Evolutionary conservation across 2,888 invertebrate species (phyloP), one percentile per base, ranked within the genome.

Genomic region (Temnothorax ravouxi): DNA sequence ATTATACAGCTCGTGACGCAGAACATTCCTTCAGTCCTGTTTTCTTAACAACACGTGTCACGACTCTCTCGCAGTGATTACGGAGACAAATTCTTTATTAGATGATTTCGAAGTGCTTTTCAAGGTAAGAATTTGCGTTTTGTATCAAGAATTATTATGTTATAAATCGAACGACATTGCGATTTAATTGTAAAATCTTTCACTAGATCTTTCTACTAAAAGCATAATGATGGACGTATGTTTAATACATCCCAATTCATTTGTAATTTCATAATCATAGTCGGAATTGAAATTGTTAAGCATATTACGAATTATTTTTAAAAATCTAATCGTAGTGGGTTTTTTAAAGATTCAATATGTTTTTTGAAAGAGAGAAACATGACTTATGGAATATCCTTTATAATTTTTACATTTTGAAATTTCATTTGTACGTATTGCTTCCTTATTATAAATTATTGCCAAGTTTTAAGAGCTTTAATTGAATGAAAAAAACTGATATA

Each of bases 11-110:
- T 62, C 25, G 34, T 54, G 6, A 83, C 29, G 67, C 69, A 50
- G 52, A 88, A 86, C 89, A 90, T 87, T 90, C 85, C 85, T 66
- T 69, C 74, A 52, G 52, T 81, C 47, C 59, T 50, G 18, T 83
- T 41, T 41, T 83, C 34, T 38, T 29, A 15, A 44, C 50, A 59
- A 83, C 56, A 29, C 41, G 72, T 74, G 62, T 82, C 54, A 62
- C 50, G 50, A 38, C 18, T 77, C 18, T 52, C n/a, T 47, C 61
- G 18, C 44, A 47, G n/a, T 62, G 59, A 59, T 52, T 52, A 44
- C 29, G 38, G 34, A 38, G 11, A 18, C 41, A n/a, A 79, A 47
- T 59, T 41, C 41, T 61, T 64, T 56, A 13, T 66, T 76, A 59
- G 15, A 2, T 47, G 44, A 79, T 72, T 79, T 44, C 25, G 47